A percentile compares a stretch with the other conserved stretches of the same genome.
These are phyloP conservation scores for Scrobipalpa costella DNA, from an alignment of 2,888 invertebrate genomes.

Conservation along the genomic window DNA sequence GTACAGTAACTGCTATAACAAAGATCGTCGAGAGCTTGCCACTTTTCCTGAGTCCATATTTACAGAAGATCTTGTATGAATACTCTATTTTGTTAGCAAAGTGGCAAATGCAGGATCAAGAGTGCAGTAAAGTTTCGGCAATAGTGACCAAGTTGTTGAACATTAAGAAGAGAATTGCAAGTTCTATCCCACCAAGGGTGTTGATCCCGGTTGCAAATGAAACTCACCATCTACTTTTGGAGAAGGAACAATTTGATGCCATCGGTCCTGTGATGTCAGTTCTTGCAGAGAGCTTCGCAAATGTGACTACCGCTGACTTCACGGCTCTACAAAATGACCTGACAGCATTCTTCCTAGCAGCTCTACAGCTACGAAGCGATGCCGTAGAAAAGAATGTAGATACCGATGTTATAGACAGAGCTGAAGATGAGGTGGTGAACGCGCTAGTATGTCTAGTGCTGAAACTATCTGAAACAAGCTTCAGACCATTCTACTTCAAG, in stretches of 20 bases:
- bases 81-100: conserved; percentile 81
- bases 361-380: conserved; percentile 85
- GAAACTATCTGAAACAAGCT: conserved; percentile 93
- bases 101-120: conserved; percentile 73
- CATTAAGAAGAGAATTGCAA: conserved; percentile 85
- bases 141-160: conserved; percentile 81
- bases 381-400: conserved; percentile 60
- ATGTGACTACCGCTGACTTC: conserved; percentile 83
- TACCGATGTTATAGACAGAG: conserved; percentile 69
- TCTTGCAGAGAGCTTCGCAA: conserved; percentile 86
- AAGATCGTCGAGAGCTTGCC: conserved; percentile 92
- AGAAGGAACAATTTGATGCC: conserved; percentile 81
- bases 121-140: conserved; percentile 73
- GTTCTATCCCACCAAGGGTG: conserved; percentile 86
- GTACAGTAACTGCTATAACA: conserved; percentile 88
- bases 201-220: conserved; percentile 87
- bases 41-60: conserved; percentile 92
- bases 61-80: conserved; percentile 85
- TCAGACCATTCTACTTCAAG: conserved; percentile 93
- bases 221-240: conserved; percentile 82
- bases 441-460: conserved; percentile 90
- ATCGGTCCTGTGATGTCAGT: conserved; percentile 88
- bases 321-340: conserved; percentile 84
- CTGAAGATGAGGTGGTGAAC: conserved; percentile 88
- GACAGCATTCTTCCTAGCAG: conserved; percentile 87